These are phyloP conservation scores for Crotophaga sulcirostris DNA, from an alignment of 2,113 vertebrate genomes.

Conservation along the genomic window DNA sequence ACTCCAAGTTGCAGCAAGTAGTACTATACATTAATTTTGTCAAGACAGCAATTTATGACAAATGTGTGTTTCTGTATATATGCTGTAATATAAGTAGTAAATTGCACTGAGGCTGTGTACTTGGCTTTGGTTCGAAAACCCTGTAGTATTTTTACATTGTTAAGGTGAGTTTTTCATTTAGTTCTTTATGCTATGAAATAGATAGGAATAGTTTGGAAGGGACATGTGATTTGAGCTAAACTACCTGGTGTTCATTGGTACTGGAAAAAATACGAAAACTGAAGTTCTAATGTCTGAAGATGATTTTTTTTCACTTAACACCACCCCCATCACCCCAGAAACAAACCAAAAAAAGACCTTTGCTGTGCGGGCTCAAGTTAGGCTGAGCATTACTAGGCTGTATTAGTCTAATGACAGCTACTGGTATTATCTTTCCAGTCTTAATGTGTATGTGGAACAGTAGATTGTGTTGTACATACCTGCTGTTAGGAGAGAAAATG, in stretches of 20 bases:
- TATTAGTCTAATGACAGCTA: neutral
- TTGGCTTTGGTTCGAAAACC: neutral
- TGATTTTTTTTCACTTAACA: neutral
- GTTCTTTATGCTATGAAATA: neutral
- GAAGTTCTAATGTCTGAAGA: neutral
- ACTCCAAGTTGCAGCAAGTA: neutral
- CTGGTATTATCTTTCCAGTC: neutral
- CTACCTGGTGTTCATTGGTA: neutral
- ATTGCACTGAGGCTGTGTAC: neutral
- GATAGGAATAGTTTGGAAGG: neutral
- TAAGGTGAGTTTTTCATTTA: neutral
- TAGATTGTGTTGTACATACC: neutral
- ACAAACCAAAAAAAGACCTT: neutral
- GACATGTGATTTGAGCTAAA: neutral
- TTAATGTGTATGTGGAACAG: neutral
- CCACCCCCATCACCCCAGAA: rapidly evolving
- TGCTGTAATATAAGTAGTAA: neutral
- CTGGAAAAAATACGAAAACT: neutral
- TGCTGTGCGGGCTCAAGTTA: neutral
- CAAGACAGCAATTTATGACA: neutral
- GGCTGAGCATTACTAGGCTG: neutral
- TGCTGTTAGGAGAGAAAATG: neutral
- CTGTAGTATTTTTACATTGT: neutral
- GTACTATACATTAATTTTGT: neutral
- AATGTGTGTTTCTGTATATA: neutral